These are phyloP conservation scores for Grantiella picta DNA, from an alignment of 2,113 vertebrate genomes.

Conservation along the genomic window DNA sequence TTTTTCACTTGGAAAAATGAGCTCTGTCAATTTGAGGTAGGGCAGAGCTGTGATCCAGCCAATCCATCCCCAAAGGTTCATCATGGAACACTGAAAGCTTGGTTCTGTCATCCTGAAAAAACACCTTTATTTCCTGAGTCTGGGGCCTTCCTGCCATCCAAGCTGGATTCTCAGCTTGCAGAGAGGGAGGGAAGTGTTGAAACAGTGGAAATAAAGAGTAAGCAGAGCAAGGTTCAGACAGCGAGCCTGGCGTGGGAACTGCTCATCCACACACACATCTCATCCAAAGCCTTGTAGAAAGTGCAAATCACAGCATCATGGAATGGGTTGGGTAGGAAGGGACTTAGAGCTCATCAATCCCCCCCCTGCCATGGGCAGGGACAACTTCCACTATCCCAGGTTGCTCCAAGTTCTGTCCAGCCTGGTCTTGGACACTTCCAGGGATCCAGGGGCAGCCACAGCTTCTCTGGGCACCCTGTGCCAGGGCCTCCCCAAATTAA, in stretches of 20 bases:
- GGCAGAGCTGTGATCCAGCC: not conserved
- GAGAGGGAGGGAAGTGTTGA: not conserved
- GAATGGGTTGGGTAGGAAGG: not conserved
- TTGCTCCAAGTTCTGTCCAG: not conserved
- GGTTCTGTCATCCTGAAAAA: not conserved
- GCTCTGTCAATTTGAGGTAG: not conserved
- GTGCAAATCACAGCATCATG: not conserved
- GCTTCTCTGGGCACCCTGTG: not conserved
- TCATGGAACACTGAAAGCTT: not conserved
- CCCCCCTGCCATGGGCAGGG: not conserved
- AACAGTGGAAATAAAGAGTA: not conserved
- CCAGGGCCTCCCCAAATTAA: not conserved
- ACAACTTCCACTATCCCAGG: not conserved
- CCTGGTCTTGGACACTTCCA: not conserved
- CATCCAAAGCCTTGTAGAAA: not conserved
- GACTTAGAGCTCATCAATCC: not conserved
- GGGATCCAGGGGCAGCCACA: not conserved
- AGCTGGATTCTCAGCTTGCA: not conserved
- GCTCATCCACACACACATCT: not conserved
- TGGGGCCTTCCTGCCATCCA: not conserved
- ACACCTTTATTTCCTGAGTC: not conserved
- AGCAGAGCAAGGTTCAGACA: not conserved
- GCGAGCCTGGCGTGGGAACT: fast-evolving
- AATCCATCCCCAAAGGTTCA: not conserved
- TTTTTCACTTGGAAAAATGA: not conserved